These are phyloP conservation scores for Platysteira castanea DNA, from an alignment of 2,113 vertebrate species.

Conservation along the genomic window DNA sequence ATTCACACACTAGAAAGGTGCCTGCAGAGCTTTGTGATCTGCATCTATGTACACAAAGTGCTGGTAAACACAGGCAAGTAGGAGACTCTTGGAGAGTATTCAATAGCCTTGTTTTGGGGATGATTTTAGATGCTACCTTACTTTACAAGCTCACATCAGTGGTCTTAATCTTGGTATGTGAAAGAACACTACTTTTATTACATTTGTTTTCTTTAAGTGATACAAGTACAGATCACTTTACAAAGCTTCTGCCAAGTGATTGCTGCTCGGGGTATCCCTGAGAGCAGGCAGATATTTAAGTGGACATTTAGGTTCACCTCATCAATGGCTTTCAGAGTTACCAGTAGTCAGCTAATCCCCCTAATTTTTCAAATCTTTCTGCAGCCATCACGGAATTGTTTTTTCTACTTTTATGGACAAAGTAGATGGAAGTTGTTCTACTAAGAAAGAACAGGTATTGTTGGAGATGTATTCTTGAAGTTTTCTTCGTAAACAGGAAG, in stretches of 20 bases:
- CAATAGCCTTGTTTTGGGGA: neutral
- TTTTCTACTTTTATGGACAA: neutral
- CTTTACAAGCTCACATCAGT: neutral
- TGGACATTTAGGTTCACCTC: neutral
- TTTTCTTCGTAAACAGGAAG: neutral
- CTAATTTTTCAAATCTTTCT: neutral
- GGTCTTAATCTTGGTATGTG: neutral
- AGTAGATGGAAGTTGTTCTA: neutral
- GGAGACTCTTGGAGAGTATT: neutral
- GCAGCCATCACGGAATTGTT: neutral
- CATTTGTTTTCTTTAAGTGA: neutral
- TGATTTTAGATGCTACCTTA: neutral
- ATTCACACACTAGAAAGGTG: neutral
- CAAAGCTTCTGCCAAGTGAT: neutral
- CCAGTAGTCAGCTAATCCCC: neutral
- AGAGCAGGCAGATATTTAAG: neutral
- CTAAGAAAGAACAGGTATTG: neutral
- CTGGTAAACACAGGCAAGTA: neutral
- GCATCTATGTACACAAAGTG: accelerated
- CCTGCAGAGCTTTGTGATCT: neutral
- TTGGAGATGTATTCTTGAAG: neutral
- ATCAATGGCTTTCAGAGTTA: neutral
- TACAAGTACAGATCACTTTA: neutral
- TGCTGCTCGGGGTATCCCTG: neutral
- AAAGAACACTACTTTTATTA: neutral